Evolutionary conservation across 2,797 vertebrate species (phyloP).

Genomic region (Coregonus sp.): DNA sequence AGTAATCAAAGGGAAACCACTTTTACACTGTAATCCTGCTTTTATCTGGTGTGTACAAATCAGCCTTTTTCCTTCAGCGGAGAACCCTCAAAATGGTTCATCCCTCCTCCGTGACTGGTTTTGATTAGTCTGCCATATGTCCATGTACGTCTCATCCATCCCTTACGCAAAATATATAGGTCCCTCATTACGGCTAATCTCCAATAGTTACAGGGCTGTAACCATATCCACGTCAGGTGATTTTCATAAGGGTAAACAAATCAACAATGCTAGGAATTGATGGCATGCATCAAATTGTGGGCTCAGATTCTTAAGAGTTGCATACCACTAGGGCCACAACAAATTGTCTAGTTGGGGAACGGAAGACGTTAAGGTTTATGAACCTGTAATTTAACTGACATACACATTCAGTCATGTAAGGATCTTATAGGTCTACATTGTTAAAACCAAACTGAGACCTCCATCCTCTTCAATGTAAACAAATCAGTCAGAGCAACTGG

Average conservation of each 20-base stretch:
- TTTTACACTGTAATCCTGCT: constrained; percentile 56
- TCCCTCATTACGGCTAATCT: constrained; percentile 57
- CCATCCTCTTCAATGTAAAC: not conserved
- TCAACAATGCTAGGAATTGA: constrained; percentile 52
- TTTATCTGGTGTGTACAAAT: constrained; percentile 52
- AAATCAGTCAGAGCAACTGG: too few relatives aligned
- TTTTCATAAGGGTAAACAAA: constrained; percentile 61
- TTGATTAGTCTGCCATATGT: constrained; percentile 59
- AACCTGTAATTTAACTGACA: constrained; percentile 34
- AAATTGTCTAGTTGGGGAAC: constrained; percentile 42
- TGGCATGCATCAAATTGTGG: constrained; percentile 54
- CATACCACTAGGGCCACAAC: constrained; percentile 45
- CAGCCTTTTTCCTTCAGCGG: constrained; percentile 25
- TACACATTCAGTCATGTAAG: too few relatives aligned
- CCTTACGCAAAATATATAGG: constrained; percentile 37
- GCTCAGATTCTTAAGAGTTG: constrained; percentile 40
- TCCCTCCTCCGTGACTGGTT: constrained; percentile 39
- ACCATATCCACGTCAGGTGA: constrained; percentile 42
- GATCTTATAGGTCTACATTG: not conserved
- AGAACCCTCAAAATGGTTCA: constrained; percentile 30
- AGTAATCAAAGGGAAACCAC: constrained; percentile 50
- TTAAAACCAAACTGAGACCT: not conserved
- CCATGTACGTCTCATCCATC: constrained; percentile 3
- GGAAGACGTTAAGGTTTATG: constrained; percentile 23
- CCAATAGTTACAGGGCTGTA: constrained; percentile 53